Conservation (phyloP, 2,113 vertebrate species). For the Dasyurus viverrinus region DNA sequence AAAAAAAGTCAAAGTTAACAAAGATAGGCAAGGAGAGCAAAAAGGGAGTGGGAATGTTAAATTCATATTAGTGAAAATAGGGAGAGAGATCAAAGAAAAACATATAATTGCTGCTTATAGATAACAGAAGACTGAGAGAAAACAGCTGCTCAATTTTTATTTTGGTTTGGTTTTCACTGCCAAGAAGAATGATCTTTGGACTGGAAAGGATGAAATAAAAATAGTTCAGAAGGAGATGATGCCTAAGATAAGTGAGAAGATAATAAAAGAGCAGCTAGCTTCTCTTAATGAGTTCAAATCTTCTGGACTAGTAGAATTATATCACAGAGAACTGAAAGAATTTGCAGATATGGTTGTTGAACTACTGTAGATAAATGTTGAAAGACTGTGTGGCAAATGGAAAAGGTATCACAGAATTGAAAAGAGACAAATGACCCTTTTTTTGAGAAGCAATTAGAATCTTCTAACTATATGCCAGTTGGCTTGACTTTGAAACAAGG, state of each 20-base stretch:
- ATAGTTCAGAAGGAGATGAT: not conserved
- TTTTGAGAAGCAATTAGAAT: not conserved
- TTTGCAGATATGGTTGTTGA: not conserved
- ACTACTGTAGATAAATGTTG: not conserved
- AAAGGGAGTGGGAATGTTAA: not conserved
- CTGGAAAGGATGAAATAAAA: not conserved
- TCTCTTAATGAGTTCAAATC: not conserved
- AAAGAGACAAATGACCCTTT: not conserved
- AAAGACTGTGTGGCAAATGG: not conserved
- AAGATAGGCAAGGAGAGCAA: not conserved
- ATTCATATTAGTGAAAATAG: not conserved
- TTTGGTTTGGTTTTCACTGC: not conserved
- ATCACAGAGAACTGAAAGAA: not conserved
- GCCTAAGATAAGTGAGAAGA: not conserved
- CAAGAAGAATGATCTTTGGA: not conserved
- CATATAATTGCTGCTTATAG: not conserved
- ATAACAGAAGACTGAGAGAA: not conserved
- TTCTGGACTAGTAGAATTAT: not conserved
- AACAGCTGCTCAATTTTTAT: not conserved
- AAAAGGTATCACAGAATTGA: not conserved
- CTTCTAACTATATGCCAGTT: not conserved
- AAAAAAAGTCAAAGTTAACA: not conserved
- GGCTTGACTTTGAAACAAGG: not conserved
- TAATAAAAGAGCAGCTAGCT: not conserved
- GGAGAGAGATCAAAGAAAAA: not conserved